Base-by-base conservation (phyloP, 2,888 invertebrate genomes). In the Sclerodermus sp. region DNA sequence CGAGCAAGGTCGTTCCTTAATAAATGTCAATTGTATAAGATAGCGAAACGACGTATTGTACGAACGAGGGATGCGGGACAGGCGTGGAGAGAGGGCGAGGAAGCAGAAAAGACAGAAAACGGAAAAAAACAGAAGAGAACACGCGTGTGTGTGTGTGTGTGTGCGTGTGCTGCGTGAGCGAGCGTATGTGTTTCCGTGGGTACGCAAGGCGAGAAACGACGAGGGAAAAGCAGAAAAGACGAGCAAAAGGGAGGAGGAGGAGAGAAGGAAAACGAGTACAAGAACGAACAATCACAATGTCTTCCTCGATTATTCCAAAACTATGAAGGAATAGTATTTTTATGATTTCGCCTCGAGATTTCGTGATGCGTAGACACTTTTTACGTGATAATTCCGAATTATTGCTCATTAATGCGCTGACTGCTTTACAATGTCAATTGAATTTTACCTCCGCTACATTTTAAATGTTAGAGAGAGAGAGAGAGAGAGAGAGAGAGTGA, bases 1-100 rank as follows among this genome's bases (percentile, higher is more conserved):
- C 66, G 67, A 70, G 66, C 63, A 64, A 61, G 62, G 64, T 70
- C 55, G 71, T 73, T 71, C 73, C 72, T 74, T 71, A 68, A 73
- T 73, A 70, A 72, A 71, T 65, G 74, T 74, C 74, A 74, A 74
- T 63, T 63, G 31, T 31, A 34, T 44, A 42, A 36, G 3, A 39
- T 18, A 17, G 45, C 39, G 41, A 40, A n/a, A n/a, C n/a, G n/a
- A n/a, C n/a, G n/a, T n/a, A n/a, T n/a, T n/a, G n/a, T n/a, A n/a
- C n/a, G n/a, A n/a, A 49, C 37, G 30, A 40, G 34, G 17, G 12
- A 34, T 42, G 15, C 16, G 23, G 9, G 23, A 36, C n/a, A 37
- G 23, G n/a, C 16, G 15, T 3, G 38, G 4, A 14, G 15, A 14
- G 30, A 15, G 13, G 8, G 23, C 12, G 17, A 30, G 14, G 34